Conservation (phyloP, 2,797 vertebrate species). For the Mus minutoides region DNA sequence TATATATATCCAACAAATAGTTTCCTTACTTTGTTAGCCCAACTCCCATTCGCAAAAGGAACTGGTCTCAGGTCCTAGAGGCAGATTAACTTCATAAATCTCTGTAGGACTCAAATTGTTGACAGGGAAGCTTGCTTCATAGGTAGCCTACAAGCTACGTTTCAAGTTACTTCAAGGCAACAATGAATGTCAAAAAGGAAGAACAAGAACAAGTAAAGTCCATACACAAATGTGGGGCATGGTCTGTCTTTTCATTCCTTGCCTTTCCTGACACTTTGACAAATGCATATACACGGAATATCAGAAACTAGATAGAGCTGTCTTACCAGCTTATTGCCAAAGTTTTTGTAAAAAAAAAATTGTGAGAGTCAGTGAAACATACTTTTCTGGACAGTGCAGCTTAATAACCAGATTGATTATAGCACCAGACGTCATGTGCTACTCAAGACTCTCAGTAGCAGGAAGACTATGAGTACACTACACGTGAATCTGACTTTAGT, state of each 20-base stretch:
- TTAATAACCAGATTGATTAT: neutral
- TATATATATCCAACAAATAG: neutral
- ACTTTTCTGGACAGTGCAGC: neutral
- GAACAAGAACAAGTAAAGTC: neutral
- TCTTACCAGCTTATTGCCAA: neutral
- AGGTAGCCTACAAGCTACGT: neutral
- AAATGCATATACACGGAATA: neutral
- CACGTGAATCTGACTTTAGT: neutral
- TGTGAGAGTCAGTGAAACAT: neutral
- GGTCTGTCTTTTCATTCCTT: neutral
- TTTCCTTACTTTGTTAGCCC: neutral
- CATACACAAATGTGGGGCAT: neutral
- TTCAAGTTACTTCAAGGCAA: neutral
- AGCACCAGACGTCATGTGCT: neutral
- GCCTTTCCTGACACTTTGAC: neutral
- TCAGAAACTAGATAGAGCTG: neutral
- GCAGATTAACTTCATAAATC: neutral
- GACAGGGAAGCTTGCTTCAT: neutral
- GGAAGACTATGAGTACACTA: no score
- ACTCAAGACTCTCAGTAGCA: neutral
- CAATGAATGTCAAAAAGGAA: neutral
- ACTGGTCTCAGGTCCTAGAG: neutral
- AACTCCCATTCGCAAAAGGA: neutral
- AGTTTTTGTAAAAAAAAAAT: neutral
- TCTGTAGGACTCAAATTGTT: no score